Evolutionary conservation across 2,888 invertebrate genomes (phyloP).

Genomic region (Melinaea menophilus): DNA sequence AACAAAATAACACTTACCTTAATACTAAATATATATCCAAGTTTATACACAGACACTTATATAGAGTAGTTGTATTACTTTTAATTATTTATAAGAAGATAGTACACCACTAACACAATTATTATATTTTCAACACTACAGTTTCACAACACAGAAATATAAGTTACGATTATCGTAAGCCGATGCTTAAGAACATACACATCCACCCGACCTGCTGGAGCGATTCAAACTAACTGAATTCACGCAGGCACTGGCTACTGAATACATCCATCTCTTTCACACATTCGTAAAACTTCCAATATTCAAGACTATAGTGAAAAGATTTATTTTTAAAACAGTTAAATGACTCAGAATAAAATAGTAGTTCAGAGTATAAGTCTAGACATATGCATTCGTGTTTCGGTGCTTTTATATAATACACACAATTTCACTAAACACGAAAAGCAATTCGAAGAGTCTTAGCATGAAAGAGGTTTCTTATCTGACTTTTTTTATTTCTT

Average conservation of each 20-base stretch:
- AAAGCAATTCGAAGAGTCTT: background rate
- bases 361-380: background rate
- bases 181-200: background rate
- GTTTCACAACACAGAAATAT: background rate
- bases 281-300: slow-evolving; percentile 32
- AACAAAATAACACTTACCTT: too few relatives aligned
- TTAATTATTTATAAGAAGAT: too few relatives aligned
- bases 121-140: background rate
- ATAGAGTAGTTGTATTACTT: background rate
- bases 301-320: slow-evolving; percentile 5
- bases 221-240: slow-evolving; percentile 4
- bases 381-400: background rate
- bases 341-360: background rate
- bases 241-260: background rate
- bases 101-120: too few relatives aligned
- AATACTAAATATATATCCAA: too few relatives aligned
- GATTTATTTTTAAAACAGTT: background rate
- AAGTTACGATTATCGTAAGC: slow-evolving; percentile 1
- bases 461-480: too few relatives aligned
- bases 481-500: too few relatives aligned
- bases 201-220: background rate
- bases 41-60: background rate
- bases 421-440: background rate
- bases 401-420: background rate
- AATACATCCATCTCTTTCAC: slow-evolving; percentile 33